A percentile compares a stretch with the other conserved stretches of the same genome.
Evolutionary conservation across 2,113 vertebrate genomes (phyloP).

Genomic region (Passer montanus): DNA sequence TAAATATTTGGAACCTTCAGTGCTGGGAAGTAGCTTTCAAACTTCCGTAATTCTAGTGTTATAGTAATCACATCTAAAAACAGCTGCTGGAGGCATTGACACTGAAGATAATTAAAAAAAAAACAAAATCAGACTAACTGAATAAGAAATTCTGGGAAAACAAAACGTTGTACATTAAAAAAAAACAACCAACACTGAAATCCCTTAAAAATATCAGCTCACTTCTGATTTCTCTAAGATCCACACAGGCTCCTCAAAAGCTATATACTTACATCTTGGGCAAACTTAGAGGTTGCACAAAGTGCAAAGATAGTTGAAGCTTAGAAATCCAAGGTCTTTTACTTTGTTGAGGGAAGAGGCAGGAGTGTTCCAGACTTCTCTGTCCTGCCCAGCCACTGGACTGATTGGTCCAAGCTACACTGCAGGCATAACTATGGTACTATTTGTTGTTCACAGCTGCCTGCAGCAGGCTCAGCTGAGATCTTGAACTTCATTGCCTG

Average conservation of each 20-base stretch:
- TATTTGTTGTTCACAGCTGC: background rate
- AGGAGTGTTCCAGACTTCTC: background rate
- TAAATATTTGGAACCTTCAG: slow-evolving; percentile 7
- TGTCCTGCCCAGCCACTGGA: background rate
- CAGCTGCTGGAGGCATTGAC: background rate
- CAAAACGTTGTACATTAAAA: background rate
- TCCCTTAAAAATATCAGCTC: background rate
- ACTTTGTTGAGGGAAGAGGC: background rate
- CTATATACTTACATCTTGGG: background rate
- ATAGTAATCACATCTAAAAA: background rate
- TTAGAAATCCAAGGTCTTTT: background rate
- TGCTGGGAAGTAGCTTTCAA: background rate
- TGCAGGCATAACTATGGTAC: background rate
- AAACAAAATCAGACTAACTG: background rate
- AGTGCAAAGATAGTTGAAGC: background rate
- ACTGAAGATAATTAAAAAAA: background rate
- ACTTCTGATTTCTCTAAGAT: background rate
- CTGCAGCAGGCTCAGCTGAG: background rate
- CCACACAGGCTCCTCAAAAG: background rate
- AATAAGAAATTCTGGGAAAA: background rate
- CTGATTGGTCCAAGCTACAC: rapidly evolving
- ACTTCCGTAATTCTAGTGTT: background rate
- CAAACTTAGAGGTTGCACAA: background rate
- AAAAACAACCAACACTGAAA: background rate
- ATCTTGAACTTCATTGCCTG: background rate